A percentile compares a stretch with the other conserved stretches of the same genome.
phyloP scores from a whole-genome alignment of 2,797 vertebrate genomes.

The Esox lucius region DNA sequence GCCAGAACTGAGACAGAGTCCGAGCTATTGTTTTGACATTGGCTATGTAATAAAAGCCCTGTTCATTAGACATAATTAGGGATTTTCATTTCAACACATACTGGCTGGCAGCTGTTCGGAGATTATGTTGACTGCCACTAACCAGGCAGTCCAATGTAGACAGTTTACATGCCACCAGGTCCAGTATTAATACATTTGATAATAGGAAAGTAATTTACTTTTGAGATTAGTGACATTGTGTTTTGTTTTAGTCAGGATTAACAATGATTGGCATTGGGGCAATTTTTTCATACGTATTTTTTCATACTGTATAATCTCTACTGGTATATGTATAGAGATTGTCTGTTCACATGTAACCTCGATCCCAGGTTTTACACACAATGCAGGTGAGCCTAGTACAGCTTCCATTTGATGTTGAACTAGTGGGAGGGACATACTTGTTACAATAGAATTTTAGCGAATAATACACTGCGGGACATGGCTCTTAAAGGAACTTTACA shows the following conservation, averaged over 20 bases:
- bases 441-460: too few relatives aligned
- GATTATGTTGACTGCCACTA: slow-evolving; percentile 24
- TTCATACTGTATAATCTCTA: slow-evolving; percentile 1
- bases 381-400: too few relatives aligned
- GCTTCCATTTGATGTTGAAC: too few relatives aligned
- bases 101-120: slow-evolving; percentile 28
- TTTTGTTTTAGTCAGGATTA: slow-evolving; percentile 6
- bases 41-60: slow-evolving; percentile 35
- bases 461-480: too few relatives aligned
- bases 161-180: slow-evolving; percentile 32
- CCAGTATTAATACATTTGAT: slow-evolving; percentile 57
- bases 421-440: too few relatives aligned
- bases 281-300: slow-evolving; percentile 25
- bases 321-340: too few relatives aligned
- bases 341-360: too few relatives aligned
- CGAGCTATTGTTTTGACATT: slow-evolving; percentile 39
- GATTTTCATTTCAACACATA: slow-evolving; percentile 27
- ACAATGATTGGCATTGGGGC: slow-evolving; percentile 1
- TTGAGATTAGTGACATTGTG: slow-evolving; percentile 34
- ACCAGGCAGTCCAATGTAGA: slow-evolving; percentile 25
- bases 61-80: slow-evolving; percentile 42
- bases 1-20: slow-evolving; percentile 15
- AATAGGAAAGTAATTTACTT: slow-evolving; percentile 41
- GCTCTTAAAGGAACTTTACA: too few relatives aligned
- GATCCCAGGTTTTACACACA: too few relatives aligned